Base-by-base conservation (phyloP, 2,888 invertebrate species). In the Caenorhabditis drosophilae region DNA sequence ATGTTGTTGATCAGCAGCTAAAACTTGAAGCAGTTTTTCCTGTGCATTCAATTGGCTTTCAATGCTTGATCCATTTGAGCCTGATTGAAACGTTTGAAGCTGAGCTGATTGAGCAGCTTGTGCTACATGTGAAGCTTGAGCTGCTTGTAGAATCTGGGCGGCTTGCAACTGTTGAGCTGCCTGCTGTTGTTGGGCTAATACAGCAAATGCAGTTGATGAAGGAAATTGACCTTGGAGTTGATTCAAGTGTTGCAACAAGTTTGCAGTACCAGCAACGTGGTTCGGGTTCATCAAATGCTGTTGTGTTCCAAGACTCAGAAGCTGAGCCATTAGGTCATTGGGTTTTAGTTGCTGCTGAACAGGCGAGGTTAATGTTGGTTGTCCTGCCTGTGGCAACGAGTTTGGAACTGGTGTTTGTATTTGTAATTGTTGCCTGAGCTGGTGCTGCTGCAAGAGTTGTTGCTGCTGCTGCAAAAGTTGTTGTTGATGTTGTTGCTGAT, bases 371-470 rank as follows among this genome's bases (percentile, higher is more conserved):
- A 26, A n/a, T 46, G 31, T 27, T 42, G 42, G 31, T 31, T 40
- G 3, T 42, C 36, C n/a, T 44, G 45, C 23, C 1, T 25, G 16
- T 55, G 54, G 12, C 20, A 18, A 6, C 22, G 51, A 18, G 22
- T 20, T 40, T 40, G 42, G 62, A 22, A 54, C 61, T 18, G 46
- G 53, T 15, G 63, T 57, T n/a, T 59, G 59, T 15, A 45, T 45
- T 41, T 58, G 58, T 7, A 47, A 50, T 45, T 40, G 44, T n/a
- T 9, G 58, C 59, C 26, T 63, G 63, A 23, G 58, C 64, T 34
- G 54, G 64, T 1, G 51, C 64, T 6, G 36, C 41, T 12, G 48
- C 48, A 4, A 31, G 40, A 12, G 50, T 51, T 27, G 46, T 40
- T 4, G 44, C 27, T 26, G 4, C 7, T 16, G 44, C 16, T n/a